These are phyloP conservation scores for Caenorhabditis latens DNA, from an alignment of 1,140 invertebrate species.

Conservation along the genomic window DNA sequence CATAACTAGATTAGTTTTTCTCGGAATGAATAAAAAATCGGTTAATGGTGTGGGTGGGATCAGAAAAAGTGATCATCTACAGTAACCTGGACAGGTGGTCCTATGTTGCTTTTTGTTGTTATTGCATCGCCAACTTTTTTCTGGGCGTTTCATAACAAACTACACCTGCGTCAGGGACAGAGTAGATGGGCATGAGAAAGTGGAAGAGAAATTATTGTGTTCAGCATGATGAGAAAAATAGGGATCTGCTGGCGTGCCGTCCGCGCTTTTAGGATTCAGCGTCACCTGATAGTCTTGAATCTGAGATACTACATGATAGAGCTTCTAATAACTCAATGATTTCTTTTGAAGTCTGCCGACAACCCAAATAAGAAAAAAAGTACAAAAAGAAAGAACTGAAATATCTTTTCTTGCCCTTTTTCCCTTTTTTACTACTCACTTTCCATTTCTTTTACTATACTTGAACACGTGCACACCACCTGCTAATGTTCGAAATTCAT, in stretches of 20 bases:
- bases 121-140: neutral
- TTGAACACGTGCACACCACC: constrained; percentile 40
- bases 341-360: no score
- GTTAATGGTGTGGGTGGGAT: neutral
- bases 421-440: constrained; percentile 5
- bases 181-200: no score
- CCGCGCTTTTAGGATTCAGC: no score
- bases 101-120: neutral
- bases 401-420: neutral
- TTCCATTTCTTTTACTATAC: neutral
- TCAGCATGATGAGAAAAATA: no score
- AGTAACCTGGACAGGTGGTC: constrained; percentile 37
- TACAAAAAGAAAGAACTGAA: neutral
- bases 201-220: no score
- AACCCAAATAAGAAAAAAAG: no score
- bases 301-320: no score
- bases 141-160: neutral
- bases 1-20: neutral
- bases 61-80: neutral
- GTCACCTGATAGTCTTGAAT: no score
- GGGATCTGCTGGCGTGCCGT: no score
- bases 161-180: constrained; percentile 8
- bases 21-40: no score
- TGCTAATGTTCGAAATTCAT: neutral
- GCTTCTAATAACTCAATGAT: no score